Conservation (phyloP, 1,140 invertebrate genomes). For the Adelges cooleyi region DNA sequence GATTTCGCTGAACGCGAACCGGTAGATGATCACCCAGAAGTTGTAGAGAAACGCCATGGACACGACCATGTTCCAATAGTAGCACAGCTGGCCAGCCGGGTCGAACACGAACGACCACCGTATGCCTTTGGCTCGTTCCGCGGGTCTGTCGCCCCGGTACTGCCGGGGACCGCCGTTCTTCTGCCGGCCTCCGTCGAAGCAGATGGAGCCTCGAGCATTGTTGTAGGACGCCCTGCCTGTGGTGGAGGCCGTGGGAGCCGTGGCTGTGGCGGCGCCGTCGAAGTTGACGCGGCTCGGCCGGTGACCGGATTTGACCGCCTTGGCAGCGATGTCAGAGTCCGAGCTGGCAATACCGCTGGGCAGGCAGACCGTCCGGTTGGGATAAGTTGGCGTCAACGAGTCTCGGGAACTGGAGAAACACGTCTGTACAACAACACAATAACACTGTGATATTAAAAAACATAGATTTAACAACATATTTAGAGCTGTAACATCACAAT, state of each 20-base stretch:
- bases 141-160: slow-evolving; percentile 7
- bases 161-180: slow-evolving; percentile 10
- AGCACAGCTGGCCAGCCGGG: slow-evolving; percentile 78
- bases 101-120: slow-evolving; percentile 89
- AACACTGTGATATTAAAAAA: too few relatives aligned
- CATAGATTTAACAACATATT: too few relatives aligned
- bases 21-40: slow-evolving; percentile 97
- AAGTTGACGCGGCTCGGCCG: slow-evolving; percentile 52
- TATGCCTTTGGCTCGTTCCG: slow-evolving; percentile 34
- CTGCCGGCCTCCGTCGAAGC: slow-evolving; percentile 11
- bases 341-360: slow-evolving; percentile 50
- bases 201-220: slow-evolving; percentile 21
- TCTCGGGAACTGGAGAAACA: slow-evolving; percentile 60
- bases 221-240: slow-evolving; percentile 16
- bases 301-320: slow-evolving; percentile 43
- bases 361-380: slow-evolving; percentile 42
- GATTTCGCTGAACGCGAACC: slow-evolving; percentile 92
- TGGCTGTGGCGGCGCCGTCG: slow-evolving; percentile 41
- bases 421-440: too few relatives aligned
- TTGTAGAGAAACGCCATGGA: slow-evolving; percentile 97
- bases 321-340: slow-evolving; percentile 54
- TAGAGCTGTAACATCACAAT: too few relatives aligned
- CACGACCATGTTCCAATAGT: slow-evolving; percentile 95
- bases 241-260: not conserved
- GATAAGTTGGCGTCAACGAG: slow-evolving; percentile 58